phyloP scores from a whole-genome alignment of 23 tunicate species.

The Phallusia fumigata region DNA sequence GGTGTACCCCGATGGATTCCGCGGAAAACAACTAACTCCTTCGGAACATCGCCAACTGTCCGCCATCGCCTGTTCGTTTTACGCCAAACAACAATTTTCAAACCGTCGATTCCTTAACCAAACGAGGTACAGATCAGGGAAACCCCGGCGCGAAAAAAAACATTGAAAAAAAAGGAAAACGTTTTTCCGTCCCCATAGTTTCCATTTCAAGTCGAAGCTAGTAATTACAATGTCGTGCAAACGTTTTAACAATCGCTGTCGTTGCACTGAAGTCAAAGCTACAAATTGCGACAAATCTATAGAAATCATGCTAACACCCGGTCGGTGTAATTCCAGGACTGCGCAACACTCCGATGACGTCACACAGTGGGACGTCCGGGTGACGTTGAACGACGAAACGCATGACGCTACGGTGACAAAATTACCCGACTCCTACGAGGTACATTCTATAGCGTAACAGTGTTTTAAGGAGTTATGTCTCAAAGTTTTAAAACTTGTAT shows the following conservation, averaged over 20 bases:
- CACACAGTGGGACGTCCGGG: conserved; percentile 48
- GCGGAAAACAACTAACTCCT: conserved; percentile 32
- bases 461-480: too few relatives aligned
- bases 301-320: too few relatives aligned
- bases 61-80: conserved; percentile 84
- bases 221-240: too few relatives aligned
- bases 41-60: conserved; percentile 44
- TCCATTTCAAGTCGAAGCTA: too few relatives aligned
- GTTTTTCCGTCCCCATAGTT: too few relatives aligned
- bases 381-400: conserved; percentile 23
- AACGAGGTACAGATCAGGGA: conserved; percentile 42
- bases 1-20: conserved; percentile 93
- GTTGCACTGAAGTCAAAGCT: too few relatives aligned
- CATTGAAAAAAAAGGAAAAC: too few relatives aligned
- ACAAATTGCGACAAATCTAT: too few relatives aligned
- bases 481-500: too few relatives aligned
- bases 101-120: conserved; percentile 49
- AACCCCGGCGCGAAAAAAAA: too few relatives aligned
- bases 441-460: not conserved
- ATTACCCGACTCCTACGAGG: conserved; percentile 24
- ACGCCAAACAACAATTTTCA: conserved; percentile 45
- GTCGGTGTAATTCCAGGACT: conserved; percentile 3
- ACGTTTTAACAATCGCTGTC: too few relatives aligned
- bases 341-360: conserved; percentile 30
- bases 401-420: conserved; percentile 15